Percentiles rank a stretch among this genome's conserved stretches.
Conservation (phyloP, 37 sponge, comb jelly and placozoan species). For the Halisarca cf. caerulea region DNA sequence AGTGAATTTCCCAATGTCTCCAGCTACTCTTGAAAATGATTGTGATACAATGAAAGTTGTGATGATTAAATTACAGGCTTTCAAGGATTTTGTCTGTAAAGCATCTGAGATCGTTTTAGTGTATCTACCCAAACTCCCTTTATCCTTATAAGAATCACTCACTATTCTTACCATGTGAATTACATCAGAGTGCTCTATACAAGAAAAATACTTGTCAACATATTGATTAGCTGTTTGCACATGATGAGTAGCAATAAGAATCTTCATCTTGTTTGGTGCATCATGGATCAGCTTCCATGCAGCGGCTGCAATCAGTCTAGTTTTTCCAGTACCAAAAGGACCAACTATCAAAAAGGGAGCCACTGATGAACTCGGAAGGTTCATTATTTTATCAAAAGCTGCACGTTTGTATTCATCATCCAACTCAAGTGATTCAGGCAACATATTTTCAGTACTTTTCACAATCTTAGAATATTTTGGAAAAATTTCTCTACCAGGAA, state of each 20-base stretch:
- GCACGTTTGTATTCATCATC: slow-evolving; percentile 20
- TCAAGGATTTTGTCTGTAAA: background rate
- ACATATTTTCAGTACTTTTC: background rate
- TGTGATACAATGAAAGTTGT: slow-evolving; percentile 54
- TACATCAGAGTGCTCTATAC: background rate
- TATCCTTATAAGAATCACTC: background rate
- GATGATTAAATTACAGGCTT: slow-evolving; percentile 28
- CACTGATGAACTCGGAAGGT: background rate
- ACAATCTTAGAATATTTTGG: background rate
- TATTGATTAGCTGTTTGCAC: slow-evolving; percentile 54
- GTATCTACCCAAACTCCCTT: too few species aligned
- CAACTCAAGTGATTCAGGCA: background rate
- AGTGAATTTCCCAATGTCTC: slow-evolving; percentile 51
- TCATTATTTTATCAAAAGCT: slow-evolving; percentile 23
- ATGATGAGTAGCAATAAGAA: slow-evolving; percentile 74
- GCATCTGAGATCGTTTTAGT: background rate
- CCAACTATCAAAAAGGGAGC: slow-evolving; percentile 63
- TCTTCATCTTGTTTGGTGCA: background rate
- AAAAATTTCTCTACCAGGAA: slow-evolving; percentile 14
- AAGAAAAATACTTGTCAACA: slow-evolving; percentile 46
- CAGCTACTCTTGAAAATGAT: background rate
- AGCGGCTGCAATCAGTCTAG: slow-evolving; percentile 63
- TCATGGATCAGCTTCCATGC: slow-evolving; percentile 17
- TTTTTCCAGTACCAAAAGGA: slow-evolving; percentile 83
- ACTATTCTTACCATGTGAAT: background rate